Percentiles rank a stretch among this genome's conserved stretches.
These are phyloP conservation scores for Trogon surrucura DNA, from an alignment of 2,113 vertebrate genomes.

Conservation along the genomic window DNA sequence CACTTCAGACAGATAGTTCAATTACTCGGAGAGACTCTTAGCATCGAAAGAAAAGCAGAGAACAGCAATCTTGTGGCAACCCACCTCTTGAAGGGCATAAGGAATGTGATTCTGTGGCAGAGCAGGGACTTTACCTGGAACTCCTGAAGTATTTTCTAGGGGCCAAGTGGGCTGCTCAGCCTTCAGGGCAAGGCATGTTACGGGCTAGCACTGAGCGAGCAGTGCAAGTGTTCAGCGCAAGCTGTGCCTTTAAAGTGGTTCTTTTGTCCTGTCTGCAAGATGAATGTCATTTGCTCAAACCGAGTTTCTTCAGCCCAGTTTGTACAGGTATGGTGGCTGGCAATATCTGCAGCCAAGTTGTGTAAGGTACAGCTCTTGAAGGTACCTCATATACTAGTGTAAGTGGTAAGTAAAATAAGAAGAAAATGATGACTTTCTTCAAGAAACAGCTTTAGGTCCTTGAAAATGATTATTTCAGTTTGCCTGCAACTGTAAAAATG, in stretches of 20 bases:
- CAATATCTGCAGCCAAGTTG: conserved; percentile 57
- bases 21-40: background rate
- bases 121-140: background rate
- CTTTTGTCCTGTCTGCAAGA: conserved; percentile 62
- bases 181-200: background rate
- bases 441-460: conserved; percentile 83
- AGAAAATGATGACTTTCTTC: conserved; percentile 82
- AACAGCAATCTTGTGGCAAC: background rate
- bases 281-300: conserved; percentile 33
- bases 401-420: conserved; percentile 80
- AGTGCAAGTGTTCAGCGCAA: background rate
- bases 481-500: conserved; percentile 82
- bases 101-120: background rate
- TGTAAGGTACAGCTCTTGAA: conserved; percentile 60
- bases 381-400: conserved; percentile 68
- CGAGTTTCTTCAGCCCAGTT: background rate
- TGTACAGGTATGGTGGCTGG: conserved; percentile 17
- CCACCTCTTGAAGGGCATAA: background rate
- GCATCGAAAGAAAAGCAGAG: background rate
- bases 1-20: background rate
- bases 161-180: background rate
- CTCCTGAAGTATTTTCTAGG: background rate
- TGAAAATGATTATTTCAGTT: conserved; percentile 83
- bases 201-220: background rate
- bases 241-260: background rate